Evolutionary conservation across 2,797 vertebrate species (phyloP), one percentile per base, ranked within the genome.

Genomic region (Channallabes apus): DNA sequence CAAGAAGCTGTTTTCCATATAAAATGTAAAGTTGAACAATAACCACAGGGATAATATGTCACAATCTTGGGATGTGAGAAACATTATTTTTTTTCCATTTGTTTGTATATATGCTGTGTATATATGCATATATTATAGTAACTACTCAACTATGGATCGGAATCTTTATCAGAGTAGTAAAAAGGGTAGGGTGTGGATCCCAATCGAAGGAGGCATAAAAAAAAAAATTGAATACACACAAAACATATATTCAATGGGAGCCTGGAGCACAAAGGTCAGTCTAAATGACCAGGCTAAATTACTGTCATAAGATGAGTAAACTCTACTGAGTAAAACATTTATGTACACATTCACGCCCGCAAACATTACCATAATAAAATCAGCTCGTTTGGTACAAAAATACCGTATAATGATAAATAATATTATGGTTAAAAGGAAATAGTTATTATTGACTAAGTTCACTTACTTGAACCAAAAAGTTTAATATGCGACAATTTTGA

Each of bases 31-130:
- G 72, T 68, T 81, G 59, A 59, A 76, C 76, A 86, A 75, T 83
- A 85, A 80, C 78, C 62, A 87, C 86, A 82, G 61, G 87, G 22
- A 73, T 72, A 29, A 88, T 84, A 89, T 82, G 54, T 85, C 78
- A 69, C 64, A 76, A 75, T 32, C 76, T 90, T 88, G 27, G 5
- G 54, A 64, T 85, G 86, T 54, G 85, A 78, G 6, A 89, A 84
- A 87, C 84, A 82, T 81, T 76, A 85, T 38, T 84, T 90, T 56
- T 35, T 38, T 78, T 29, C 38, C 38, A 22, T 41, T 41, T 41
- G 7, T 41, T 41, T 41, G 7, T 46, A 41, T 41, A 1, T 41
- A 41, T 41, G 38, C 38, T 41, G 38, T 46, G 41, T 46, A 46
- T 46, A 8, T 46, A 46, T 46, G 6, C 1, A 46, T 46, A 46